Conservation (phyloP, 1,140 invertebrate genomes). For the Meloidogyne chitwoodi region DNA sequence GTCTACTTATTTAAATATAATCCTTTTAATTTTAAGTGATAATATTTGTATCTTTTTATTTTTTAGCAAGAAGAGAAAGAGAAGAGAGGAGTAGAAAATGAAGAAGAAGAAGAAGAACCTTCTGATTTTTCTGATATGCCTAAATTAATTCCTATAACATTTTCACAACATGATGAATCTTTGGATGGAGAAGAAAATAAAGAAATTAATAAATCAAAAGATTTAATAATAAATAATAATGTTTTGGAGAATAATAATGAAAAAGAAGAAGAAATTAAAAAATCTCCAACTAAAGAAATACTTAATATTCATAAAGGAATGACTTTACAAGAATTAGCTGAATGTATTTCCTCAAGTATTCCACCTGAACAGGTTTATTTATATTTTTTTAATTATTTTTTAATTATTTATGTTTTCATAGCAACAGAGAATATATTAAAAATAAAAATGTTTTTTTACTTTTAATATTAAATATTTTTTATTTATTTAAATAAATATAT, state of each 20-base stretch:
- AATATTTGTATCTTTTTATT: too few species aligned
- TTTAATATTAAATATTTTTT: too few species aligned
- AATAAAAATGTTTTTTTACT: too few species aligned
- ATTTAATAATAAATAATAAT: too few species aligned
- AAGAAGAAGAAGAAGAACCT: constrained; percentile 17
- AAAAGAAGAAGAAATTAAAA: not conserved
- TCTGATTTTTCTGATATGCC: constrained; percentile 48
- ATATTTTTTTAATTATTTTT: not conserved
- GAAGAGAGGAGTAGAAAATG: too few species aligned
- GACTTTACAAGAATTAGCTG: constrained; percentile 28
- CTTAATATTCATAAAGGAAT: constrained; percentile 11
- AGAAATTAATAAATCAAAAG: not conserved
- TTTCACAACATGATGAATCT: constrained; percentile 7
- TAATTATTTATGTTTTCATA: not conserved
- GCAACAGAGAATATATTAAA: not conserved
- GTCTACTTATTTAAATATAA: too few species aligned
- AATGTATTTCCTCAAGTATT: constrained; percentile 24
- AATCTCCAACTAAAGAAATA: not conserved
- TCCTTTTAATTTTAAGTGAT: too few species aligned
- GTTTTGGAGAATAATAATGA: not conserved
- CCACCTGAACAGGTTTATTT: constrained; percentile 18
- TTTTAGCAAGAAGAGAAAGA: not conserved
- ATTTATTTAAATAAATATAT: too few species aligned
- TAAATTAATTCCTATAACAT: constrained; percentile 34
- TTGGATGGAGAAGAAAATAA: not conserved